These are phyloP conservation scores for Saccostrea glomerata DNA, from an alignment of 1,140 invertebrate genomes.

Conservation along the genomic window DNA sequence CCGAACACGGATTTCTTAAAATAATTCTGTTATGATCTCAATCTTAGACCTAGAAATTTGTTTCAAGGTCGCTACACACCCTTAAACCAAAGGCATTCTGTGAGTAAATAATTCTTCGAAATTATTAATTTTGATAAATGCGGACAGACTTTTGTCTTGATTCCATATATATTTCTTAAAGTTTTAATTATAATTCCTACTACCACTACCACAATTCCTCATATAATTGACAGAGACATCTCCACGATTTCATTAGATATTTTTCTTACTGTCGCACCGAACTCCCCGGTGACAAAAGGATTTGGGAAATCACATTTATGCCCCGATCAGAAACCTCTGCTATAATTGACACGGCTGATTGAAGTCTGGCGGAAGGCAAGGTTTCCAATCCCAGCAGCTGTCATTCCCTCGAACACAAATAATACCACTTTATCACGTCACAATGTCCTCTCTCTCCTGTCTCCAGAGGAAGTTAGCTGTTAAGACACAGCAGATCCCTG, in stretches of 20 bases:
- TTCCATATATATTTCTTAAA: too few species aligned
- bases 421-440: constrained; percentile 21
- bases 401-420: background rate
- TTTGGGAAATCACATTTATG: background rate
- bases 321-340: background rate
- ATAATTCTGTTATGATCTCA: too few species aligned
- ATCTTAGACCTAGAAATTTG: too few species aligned
- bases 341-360: constrained; percentile 31
- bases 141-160: too few species aligned
- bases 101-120: too few species aligned
- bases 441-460: background rate
- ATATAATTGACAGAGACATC: background rate
- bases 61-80: too few species aligned
- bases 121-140: too few species aligned
- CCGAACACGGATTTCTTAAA: too few species aligned
- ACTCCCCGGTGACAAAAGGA: background rate
- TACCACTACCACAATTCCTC: background rate
- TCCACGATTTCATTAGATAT: constrained; percentile 1
- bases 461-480: background rate
- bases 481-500: background rate
- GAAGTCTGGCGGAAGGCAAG: constrained; percentile 11
- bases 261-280: background rate
- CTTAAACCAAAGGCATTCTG: too few species aligned
- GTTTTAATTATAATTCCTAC: too few species aligned
- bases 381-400: background rate